Evolutionary conservation across 2,888 invertebrate genomes (phyloP).

Genomic region (Sicus ferrugineus): DNA sequence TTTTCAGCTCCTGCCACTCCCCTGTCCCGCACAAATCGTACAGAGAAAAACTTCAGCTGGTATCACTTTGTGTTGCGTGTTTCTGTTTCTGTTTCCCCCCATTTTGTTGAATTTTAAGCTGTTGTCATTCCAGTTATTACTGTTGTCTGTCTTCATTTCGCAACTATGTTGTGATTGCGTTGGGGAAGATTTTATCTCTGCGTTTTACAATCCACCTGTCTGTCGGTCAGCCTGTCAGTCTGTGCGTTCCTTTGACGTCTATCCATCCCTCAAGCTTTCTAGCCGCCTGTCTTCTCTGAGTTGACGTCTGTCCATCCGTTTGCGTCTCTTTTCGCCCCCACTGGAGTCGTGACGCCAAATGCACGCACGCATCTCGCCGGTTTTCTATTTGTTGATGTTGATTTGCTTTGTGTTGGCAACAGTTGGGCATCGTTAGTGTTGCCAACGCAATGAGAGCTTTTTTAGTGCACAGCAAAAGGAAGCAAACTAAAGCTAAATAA

Average conservation of each 20-base stretch:
- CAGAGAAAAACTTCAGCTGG: neutral
- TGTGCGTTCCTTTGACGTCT: no score
- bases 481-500: neutral
- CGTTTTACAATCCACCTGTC: neutral
- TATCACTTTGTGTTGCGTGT: neutral
- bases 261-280: neutral
- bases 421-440: neutral
- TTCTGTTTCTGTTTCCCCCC: neutral
- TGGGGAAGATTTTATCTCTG: neutral
- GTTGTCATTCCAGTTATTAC: neutral
- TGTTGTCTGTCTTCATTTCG: neutral
- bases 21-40: no score
- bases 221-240: constrained; percentile 3
- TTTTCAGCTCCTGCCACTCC: no score
- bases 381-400: neutral
- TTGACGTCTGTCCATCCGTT: neutral
- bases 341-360: neutral
- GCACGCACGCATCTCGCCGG: neutral
- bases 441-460: neutral
- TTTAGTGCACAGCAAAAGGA: neutral
- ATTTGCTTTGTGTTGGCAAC: neutral
- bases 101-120: no score
- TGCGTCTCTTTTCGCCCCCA: neutral
- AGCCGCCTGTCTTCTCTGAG: neutral
- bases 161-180: constrained; percentile 5